phyloP scores from a whole-genome alignment of 2,113 vertebrate species.

The Anas platyrhynchos region DNA sequence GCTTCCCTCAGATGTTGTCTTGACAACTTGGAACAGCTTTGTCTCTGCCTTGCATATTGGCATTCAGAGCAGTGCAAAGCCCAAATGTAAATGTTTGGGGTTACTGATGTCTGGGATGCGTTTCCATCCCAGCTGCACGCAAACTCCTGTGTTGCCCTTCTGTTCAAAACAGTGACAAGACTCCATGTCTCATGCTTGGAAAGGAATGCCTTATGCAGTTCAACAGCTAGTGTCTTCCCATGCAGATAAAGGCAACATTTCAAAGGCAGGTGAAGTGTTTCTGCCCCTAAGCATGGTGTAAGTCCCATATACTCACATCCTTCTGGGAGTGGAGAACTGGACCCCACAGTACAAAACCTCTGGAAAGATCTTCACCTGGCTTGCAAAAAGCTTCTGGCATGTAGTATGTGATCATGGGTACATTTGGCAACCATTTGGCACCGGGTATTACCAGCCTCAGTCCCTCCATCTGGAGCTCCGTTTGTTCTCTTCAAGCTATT shows the following conservation, averaged over 20 bases:
- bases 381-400: neutral
- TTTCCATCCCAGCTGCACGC: neutral
- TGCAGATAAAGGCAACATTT: neutral
- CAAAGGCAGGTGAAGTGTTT: neutral
- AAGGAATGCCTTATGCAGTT: neutral
- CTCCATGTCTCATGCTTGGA: neutral
- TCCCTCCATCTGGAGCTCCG: neutral
- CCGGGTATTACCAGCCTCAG: neutral
- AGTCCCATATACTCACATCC: neutral
- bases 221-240: neutral
- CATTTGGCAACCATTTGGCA: neutral
- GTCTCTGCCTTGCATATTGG: neutral
- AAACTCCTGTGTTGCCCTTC: neutral
- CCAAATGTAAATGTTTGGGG: neutral
- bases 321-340: neutral
- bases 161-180: neutral
- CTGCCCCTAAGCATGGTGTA: neutral
- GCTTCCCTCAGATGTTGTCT: neutral
- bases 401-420: neutral
- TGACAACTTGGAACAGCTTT: conserved; percentile 19
- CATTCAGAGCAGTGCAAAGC: neutral
- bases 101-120: neutral
- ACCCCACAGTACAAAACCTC: neutral
- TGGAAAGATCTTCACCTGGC: neutral
- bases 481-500: neutral